A percentile compares a stretch with the other conserved stretches of the same genome.
phyloP scores from a whole-genome alignment of 1,140 invertebrate species.

The Acyrthosiphon pisum region DNA sequence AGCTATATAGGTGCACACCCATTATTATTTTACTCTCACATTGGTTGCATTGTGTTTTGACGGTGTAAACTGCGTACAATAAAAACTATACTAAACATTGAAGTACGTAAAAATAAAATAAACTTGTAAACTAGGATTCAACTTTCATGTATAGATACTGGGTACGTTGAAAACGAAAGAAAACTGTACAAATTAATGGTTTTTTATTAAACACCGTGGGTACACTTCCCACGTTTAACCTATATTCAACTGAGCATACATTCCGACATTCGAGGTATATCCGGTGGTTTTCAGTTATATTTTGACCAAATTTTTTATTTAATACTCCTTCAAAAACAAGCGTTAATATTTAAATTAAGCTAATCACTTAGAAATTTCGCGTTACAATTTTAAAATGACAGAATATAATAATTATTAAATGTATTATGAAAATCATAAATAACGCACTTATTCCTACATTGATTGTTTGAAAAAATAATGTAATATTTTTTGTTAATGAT shows the following conservation, averaged over 20 bases:
- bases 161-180: not conserved
- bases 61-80: not conserved
- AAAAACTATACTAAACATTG: not conserved
- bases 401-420: not conserved
- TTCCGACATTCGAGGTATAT: not conserved
- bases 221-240: conserved; percentile 46
- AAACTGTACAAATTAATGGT: not conserved
- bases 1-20: conserved; percentile 30
- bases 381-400: not conserved
- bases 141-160: not conserved
- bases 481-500: not conserved
- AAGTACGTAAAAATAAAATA: not conserved
- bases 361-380: not conserved
- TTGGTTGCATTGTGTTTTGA: conserved; percentile 24
- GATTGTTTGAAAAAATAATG: not conserved
- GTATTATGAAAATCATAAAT: not conserved
- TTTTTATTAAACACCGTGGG: not conserved
- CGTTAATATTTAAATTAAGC: not conserved
- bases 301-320: not conserved
- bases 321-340: not conserved
- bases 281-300: not conserved
- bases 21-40: conserved; percentile 40
- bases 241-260: not conserved
- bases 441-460: not conserved
- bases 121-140: not conserved